A percentile compares a stretch with the other conserved stretches of the same genome.
Conservation (phyloP, 2,888 invertebrate species). For the Abrostola triplasia region DNA sequence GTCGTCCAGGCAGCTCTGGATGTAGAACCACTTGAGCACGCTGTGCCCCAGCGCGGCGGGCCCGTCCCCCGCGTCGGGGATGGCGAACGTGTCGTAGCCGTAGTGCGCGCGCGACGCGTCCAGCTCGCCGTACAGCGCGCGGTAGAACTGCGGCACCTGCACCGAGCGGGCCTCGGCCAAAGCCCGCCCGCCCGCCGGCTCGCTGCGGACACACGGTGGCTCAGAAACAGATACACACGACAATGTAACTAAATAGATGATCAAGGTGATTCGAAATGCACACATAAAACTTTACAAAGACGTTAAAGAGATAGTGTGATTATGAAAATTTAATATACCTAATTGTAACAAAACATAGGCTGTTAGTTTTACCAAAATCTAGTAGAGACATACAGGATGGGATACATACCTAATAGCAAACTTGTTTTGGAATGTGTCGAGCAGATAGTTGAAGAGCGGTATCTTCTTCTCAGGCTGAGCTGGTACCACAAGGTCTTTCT, state of each 20-base stretch:
- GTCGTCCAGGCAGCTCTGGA: slow-evolving; percentile 70
- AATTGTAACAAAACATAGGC: neutral
- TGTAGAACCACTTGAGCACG: slow-evolving; percentile 75
- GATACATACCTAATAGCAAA: slow-evolving; percentile 66
- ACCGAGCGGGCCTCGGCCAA: slow-evolving; percentile 21
- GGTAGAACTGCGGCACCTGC: slow-evolving; percentile 79
- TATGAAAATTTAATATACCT: too few species aligned
- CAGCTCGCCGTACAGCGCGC: slow-evolving; percentile 70
- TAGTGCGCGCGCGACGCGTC: slow-evolving; percentile 60
- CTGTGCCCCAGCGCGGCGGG: slow-evolving; percentile 58
- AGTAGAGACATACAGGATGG: too few species aligned
- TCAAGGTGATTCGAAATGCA: too few species aligned
- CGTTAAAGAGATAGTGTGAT: too few species aligned
- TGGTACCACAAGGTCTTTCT: slow-evolving; percentile 80
- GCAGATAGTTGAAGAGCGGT: slow-evolving; percentile 75
- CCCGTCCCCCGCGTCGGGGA: slow-evolving; percentile 60
- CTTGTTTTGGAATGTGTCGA: slow-evolving; percentile 77
- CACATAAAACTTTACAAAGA: too few species aligned
- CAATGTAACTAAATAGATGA: too few species aligned
- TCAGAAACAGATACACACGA: too few species aligned
- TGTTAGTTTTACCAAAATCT: neutral
- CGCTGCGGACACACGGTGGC: too few species aligned
- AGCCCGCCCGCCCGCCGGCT: slow-evolving; percentile 16
- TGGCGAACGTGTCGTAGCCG: slow-evolving; percentile 75
- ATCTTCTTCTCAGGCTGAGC: slow-evolving; percentile 66